These are phyloP conservation scores for Sebastes diaconus DNA, from an alignment of 2,797 vertebrate genomes.

Conservation along the genomic window DNA sequence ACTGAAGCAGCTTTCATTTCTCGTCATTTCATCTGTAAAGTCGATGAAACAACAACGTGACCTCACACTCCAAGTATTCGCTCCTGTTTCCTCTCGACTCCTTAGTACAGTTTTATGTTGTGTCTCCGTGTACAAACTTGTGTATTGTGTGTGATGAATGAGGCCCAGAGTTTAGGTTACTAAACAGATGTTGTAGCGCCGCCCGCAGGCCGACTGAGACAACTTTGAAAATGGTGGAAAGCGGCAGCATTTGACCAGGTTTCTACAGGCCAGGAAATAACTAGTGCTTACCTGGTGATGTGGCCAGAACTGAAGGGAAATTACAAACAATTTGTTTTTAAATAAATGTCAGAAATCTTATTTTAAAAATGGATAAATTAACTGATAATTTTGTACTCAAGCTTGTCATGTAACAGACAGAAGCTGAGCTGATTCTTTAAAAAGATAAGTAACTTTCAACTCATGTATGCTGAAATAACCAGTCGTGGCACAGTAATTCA, in stretches of 20 bases:
- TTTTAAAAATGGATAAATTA: not conserved
- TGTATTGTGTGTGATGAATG: not conserved
- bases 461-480: not conserved
- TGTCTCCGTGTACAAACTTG: not conserved
- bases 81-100: not conserved
- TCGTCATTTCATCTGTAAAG: not conserved
- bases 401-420: not conserved
- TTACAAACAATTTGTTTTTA: not conserved
- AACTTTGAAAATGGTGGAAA: not conserved
- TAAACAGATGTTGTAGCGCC: conserved; percentile 27
- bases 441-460: not conserved
- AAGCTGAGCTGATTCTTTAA: not conserved
- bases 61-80: conserved; percentile 8
- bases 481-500: not conserved
- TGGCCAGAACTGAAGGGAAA: not conserved
- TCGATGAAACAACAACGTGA: not conserved
- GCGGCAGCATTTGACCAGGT: not conserved
- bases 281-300: not conserved
- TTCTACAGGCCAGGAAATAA: not conserved
- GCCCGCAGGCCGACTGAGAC: not conserved
- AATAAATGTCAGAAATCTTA: not conserved
- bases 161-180: not conserved
- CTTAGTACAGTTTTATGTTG: not conserved
- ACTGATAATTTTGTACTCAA: not conserved
- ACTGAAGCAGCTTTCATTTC: not conserved